Percentiles rank a stretch among this genome's conserved stretches.
Evolutionary conservation across 2,888 invertebrate species (phyloP).

Genomic region (Prostheceraeus crozeri): DNA sequence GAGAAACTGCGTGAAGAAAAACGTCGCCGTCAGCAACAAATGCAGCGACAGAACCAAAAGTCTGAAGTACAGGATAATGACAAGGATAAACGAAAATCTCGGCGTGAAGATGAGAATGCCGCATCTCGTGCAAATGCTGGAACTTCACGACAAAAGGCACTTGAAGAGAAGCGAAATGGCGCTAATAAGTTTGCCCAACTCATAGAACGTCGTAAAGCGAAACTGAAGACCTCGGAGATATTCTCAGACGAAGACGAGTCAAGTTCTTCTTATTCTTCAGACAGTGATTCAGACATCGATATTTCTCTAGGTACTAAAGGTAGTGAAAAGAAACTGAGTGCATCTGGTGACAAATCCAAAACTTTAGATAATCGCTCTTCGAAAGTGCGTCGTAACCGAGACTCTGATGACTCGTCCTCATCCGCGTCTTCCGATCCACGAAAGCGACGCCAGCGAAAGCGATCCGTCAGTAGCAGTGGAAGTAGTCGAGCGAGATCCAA

Average conservation of each 20-base stretch:
- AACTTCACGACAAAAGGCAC: constrained; percentile 28
- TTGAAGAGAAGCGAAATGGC: constrained; percentile 32
- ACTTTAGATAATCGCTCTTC: too few relatives aligned
- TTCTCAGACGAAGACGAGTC: not conserved
- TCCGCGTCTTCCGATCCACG: too few relatives aligned
- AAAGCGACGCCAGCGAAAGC: too few relatives aligned
- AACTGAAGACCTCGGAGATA: constrained; percentile 6
- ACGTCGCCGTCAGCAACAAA: not conserved
- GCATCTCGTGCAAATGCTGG: not conserved
- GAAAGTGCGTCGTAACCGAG: too few relatives aligned
- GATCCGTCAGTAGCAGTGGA: too few relatives aligned
- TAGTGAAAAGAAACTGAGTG: too few relatives aligned
- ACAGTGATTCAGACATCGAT: too few relatives aligned
- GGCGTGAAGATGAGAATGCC: constrained; percentile 4
- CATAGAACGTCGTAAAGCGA: not conserved
- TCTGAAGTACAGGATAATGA: too few relatives aligned
- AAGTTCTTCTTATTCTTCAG: not conserved
- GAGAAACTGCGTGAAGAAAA: constrained; percentile 23
- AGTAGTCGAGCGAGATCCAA: too few relatives aligned
- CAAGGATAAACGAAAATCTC: not conserved
- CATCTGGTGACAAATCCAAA: too few relatives aligned
- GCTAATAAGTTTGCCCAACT: not conserved
- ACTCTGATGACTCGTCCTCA: too few relatives aligned
- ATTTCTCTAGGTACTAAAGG: too few relatives aligned
- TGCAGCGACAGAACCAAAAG: constrained; percentile 10